Evolutionary conservation across 2,113 vertebrate genomes (phyloP).

Genomic region (Lamprotornis superbus): DNA sequence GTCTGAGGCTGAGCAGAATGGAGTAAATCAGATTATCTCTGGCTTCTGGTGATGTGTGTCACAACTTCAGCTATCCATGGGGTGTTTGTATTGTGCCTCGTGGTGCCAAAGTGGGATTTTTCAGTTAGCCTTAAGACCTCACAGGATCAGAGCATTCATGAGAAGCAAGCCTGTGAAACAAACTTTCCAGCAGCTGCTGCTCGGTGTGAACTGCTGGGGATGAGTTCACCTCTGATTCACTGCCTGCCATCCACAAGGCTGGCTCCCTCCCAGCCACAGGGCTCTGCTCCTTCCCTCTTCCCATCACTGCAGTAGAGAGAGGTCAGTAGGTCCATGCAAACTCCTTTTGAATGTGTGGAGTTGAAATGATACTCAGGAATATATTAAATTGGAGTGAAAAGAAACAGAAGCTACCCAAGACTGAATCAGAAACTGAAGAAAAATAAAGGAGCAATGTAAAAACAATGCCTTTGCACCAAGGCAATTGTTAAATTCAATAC

Average conservation of each 20-base stretch:
- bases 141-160: not conserved
- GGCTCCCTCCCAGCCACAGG: not conserved
- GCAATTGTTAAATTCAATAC: not conserved
- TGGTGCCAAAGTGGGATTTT: not conserved
- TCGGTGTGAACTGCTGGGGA: not conserved
- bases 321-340: not conserved
- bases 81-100: rapidly evolving
- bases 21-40: not conserved
- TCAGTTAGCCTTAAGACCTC: not conserved
- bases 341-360: not conserved
- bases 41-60: not conserved
- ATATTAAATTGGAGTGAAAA: not conserved
- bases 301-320: not conserved
- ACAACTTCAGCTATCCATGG: not conserved
- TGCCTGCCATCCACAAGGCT: not conserved
- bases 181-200: not conserved
- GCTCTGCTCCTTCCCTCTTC: not conserved
- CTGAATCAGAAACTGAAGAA: not conserved
- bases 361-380: not conserved
- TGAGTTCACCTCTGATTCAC: not conserved
- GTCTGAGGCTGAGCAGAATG: not conserved
- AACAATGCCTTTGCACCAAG: not conserved
- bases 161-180: not conserved
- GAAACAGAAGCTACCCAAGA: not conserved
- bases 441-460: not conserved